Base-by-base conservation (phyloP, 1,140 invertebrate species). In the Papilio xuthus region DNA sequence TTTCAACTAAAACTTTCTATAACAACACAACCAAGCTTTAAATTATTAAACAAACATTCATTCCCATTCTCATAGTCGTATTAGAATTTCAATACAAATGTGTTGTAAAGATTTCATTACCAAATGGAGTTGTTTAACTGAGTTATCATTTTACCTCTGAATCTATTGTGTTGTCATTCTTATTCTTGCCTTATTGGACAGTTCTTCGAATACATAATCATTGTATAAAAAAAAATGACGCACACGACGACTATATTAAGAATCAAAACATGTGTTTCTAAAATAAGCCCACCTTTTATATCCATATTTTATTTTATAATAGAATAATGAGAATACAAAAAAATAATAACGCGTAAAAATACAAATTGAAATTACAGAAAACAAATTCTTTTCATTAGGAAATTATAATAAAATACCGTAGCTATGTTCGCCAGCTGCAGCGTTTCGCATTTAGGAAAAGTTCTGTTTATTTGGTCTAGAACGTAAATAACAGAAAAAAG, bases 381-480 rank as follows among this genome's bases (percentile, higher is more conserved):
- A 23, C 20, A 26, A 60, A 60, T 60, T 56, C 50, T n/a, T 23
- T 60, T 13, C 23, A 60, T 63, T 26, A 28, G 26, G 28, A 12
- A 63, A 63, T 28, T 63, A 63, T 15, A 67, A 28, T 67, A 28
- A 67, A 67, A 67, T 15, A 53, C 18, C 50, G 18, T 53, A 67
- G 12, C 60, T 32, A 4, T 67, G 60, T 26, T 3, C 32, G 12
- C 75, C 60, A 82, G 82, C 80, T 82, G 80, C 81, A 80, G 83
- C 83, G 80, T 82, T 85, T 85, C 80, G 85, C 84, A 84, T 87
- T 89, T 83, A 89, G 71, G 71, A 73, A 67, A 67, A 73, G 71
- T 47, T 73, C 42, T 50, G 71, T 42, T 44, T 73, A 15, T 73
- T 73, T 71, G 69, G 32, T 42, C 41, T 73, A 26, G 71, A 26